Evolutionary conservation across 2,113 vertebrate genomes (phyloP).

Genomic region (Mus musculus): DNA sequence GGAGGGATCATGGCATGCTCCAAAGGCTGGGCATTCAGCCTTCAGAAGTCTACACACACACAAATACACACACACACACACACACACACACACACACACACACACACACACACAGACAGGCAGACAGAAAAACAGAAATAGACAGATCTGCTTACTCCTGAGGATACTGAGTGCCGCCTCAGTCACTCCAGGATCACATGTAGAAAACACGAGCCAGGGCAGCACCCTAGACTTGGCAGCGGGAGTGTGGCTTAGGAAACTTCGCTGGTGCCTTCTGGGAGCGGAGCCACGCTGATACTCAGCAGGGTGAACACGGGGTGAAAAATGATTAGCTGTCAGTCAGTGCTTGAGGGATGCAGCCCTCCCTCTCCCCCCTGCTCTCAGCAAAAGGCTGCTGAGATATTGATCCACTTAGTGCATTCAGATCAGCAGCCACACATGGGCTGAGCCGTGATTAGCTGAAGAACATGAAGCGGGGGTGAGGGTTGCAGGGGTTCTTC

Average conservation of each 20-base stretch:
- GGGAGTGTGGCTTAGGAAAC: neutral
- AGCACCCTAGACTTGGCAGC: neutral
- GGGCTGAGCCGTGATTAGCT: conserved; percentile 18
- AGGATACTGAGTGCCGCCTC: neutral
- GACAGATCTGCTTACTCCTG: neutral
- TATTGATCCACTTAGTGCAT: conserved; percentile 80
- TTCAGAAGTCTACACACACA: neutral
- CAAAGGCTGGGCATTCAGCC: neutral
- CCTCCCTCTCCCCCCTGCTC: conserved; percentile 57
- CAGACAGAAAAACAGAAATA: neutral
- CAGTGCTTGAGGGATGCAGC: conserved; percentile 50
- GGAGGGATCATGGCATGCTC: neutral
- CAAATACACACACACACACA: neutral
- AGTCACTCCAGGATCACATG: rapidly evolving
- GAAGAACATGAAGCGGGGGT: neutral
- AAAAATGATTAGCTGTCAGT: conserved; percentile 82
- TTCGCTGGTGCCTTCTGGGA: neutral
- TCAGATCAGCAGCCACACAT: neutral
- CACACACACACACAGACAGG: neutral
- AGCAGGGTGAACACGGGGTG: conserved; percentile 64
- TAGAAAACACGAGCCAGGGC: neutral
- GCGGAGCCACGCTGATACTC: neutral
- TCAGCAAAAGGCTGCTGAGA: conserved; percentile 49
- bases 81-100: neutral
- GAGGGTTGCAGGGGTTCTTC: neutral